Conservation (phyloP, 1,140 invertebrate species). For the Coelopa frigida region DNA sequence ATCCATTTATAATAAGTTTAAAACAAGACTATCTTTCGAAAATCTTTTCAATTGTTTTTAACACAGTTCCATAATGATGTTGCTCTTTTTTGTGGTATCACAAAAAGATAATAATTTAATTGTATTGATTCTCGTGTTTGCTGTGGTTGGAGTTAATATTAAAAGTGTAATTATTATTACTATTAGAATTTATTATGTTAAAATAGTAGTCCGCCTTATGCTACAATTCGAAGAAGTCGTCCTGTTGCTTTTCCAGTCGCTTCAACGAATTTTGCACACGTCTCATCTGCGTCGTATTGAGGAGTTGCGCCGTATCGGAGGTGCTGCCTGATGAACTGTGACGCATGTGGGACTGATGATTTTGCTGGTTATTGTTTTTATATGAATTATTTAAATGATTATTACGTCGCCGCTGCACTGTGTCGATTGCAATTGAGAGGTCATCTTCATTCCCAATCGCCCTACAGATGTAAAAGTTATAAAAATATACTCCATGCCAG, state of each 20-base stretch:
- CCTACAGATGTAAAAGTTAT: slow-evolving; percentile 12
- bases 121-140: too few species aligned
- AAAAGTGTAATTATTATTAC: too few species aligned
- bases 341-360: slow-evolving; percentile 29
- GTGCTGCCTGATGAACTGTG: slow-evolving; percentile 39
- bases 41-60: too few species aligned
- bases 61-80: too few species aligned
- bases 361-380: slow-evolving; percentile 31
- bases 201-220: slow-evolving; percentile 43
- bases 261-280: slow-evolving; percentile 69
- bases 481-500: not conserved
- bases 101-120: too few species aligned
- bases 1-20: too few species aligned
- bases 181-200: too few species aligned
- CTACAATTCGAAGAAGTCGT: slow-evolving; percentile 87
- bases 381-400: slow-evolving; percentile 40
- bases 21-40: too few species aligned
- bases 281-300: slow-evolving; percentile 69
- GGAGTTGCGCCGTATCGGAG: slow-evolving; percentile 51
- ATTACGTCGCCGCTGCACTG: slow-evolving; percentile 29
- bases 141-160: too few species aligned
- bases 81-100: too few species aligned
- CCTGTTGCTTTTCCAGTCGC: slow-evolving; percentile 72
- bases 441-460: slow-evolving; percentile 39
- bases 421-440: slow-evolving; percentile 34